These are phyloP conservation scores for Lepidonotus clava DNA, from an alignment of 2,888 invertebrate genomes.

Conservation along the genomic window DNA sequence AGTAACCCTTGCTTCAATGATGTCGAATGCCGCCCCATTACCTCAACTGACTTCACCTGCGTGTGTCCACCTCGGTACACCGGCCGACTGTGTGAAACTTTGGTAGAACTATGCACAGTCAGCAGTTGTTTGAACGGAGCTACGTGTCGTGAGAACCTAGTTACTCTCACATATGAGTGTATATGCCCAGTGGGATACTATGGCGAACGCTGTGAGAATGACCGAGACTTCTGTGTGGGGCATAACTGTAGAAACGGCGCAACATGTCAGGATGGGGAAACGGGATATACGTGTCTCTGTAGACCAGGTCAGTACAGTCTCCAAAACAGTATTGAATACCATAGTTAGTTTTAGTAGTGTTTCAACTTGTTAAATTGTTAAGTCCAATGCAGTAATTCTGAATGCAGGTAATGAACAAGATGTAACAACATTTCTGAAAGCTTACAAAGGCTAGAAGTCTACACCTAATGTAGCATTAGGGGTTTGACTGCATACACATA, in stretches of 20 bases:
- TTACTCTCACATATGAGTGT: background rate
- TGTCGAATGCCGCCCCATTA: background rate
- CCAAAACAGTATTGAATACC: background rate
- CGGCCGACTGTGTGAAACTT: background rate
- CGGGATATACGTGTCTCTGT: conserved; percentile 44
- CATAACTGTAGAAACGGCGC: conserved; percentile 4
- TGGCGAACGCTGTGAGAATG: conserved; percentile 1
- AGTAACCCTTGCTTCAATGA: conserved; percentile 17
- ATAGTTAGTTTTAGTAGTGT: background rate
- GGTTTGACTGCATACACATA: too few relatives aligned
- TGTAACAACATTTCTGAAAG: too few relatives aligned
- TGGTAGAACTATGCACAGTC: background rate
- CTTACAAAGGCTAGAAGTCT: too few relatives aligned
- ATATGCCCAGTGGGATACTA: background rate
- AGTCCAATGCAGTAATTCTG: too few relatives aligned
- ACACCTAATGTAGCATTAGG: too few relatives aligned
- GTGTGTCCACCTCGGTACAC: conserved; percentile 17
- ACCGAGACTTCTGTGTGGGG: background rate
- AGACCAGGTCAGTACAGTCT: conserved; percentile 3
- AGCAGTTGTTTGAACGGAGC: background rate
- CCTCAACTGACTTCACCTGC: background rate
- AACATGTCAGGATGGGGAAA: conserved; percentile 10
- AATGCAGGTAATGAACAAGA: too few relatives aligned
- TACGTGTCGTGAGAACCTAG: conserved; percentile 11
- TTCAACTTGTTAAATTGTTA: too few relatives aligned